Conservation (phyloP, 2,797 vertebrate genomes). For the Hipposideros larvatus region DNA sequence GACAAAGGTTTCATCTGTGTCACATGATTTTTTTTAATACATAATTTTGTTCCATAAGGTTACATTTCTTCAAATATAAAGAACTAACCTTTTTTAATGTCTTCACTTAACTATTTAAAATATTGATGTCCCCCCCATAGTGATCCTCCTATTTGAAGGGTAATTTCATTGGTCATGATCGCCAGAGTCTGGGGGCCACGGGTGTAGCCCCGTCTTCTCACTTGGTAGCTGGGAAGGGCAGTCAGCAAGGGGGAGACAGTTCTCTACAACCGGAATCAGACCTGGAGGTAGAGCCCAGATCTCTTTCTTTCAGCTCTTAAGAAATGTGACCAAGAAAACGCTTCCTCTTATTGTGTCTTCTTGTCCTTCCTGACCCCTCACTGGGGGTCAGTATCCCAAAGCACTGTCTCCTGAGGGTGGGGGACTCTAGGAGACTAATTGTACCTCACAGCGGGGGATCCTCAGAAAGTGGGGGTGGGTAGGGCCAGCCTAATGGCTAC, state of each 20-base stretch:
- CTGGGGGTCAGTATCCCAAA: background rate
- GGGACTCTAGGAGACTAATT: background rate
- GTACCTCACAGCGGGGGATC: background rate
- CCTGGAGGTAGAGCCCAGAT: background rate
- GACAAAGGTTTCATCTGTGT: background rate
- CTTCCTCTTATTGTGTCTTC: background rate
- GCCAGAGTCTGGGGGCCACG: background rate
- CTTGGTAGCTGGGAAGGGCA: background rate
- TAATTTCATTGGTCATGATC: fast-evolving
- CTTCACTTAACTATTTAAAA: slow-evolving; percentile 17
- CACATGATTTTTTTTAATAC: background rate
- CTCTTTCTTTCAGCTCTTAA: slow-evolving; percentile 2
- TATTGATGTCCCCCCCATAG: background rate
- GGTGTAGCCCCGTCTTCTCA: background rate
- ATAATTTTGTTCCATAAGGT: slow-evolving; percentile 27
- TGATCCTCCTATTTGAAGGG: background rate
- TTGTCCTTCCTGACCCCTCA: background rate
- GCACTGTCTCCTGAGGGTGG: background rate
- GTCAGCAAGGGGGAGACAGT: fast-evolving
- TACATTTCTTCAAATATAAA: background rate
- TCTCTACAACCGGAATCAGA: background rate
- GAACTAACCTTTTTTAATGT: background rate
- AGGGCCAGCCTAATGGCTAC: background rate
- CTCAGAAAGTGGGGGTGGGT: background rate
- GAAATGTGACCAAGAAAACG: background rate